Evolutionary conservation across 2,888 invertebrate genomes (phyloP), one percentile per base, ranked within the genome.

Genomic region (Cremastinae sp.): DNA sequence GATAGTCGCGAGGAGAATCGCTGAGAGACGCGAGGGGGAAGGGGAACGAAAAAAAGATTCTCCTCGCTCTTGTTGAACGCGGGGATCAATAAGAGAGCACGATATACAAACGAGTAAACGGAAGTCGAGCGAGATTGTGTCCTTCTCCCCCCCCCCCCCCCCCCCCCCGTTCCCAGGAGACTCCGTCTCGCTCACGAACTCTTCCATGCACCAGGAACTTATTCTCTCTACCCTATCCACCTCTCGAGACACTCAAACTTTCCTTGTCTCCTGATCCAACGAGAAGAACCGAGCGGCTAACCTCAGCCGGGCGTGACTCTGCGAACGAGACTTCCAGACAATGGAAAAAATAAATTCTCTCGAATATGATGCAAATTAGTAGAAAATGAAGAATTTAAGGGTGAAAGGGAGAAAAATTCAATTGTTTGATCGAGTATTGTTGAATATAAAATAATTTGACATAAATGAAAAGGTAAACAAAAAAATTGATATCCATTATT

Each of bases 81-180:
- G 76, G 80, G 80, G 85, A 86, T 86, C 86, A 87, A 86, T 87
- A 87, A n/a, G n/a, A 85, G 84, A 83, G 85, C 80, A 81, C 82
- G 83, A 84, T 83, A 84, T 82, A 84, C 83, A 86, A 84, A 84
- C 84, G 84, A 83, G 81, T 82, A 82, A 81, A 82, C 87, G 85
- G 84, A 87, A 85, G 84, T 85, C 80, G 82, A 79, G 76, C 82
- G 83, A 85, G 85, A 85, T 85, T 83, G 81, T 83, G 72, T 81
- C 80, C 80, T 81, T 80, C 80, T 80, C 81, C 75, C 74, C 70
- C 77, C 66, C 53, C n/a, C n/a, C n/a, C n/a, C n/a, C n/a, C n/a
- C n/a, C n/a, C n/a, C n/a, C n/a, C n/a, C n/a, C n/a, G n/a, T n/a
- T n/a, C n/a, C n/a, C n/a, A n/a, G n/a, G n/a, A 20, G 41, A 58